Evolutionary conservation across 2,797 vertebrate genomes (phyloP), one percentile per base, ranked within the genome.

Genomic region (Oreochromis mossambicus): DNA sequence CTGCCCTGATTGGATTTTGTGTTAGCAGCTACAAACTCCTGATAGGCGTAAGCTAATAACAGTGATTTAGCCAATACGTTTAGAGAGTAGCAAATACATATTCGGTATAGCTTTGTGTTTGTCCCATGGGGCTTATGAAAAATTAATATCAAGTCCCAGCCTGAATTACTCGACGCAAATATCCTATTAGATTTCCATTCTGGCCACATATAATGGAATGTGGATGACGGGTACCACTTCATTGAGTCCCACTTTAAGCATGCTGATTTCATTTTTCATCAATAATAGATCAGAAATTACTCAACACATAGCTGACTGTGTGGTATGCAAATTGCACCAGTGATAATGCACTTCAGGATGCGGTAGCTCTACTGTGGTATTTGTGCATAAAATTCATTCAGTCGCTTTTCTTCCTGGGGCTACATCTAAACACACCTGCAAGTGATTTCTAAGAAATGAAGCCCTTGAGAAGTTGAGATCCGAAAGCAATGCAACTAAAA

Each of bases 211-310:
- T 86, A 87, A 88, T 91, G 84, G 61, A 58, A 82, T 80, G 52
- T 77, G 79, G 82, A 89, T 87, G 81, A 77, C 51, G 63, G 56
- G 38, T 15, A 46, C 77, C 63, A 82, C 77, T 78, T 87, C 81
- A 88, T 75, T 77, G 85, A 83, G 21, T 83, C 58, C 54, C 81
- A 86, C 81, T 92, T 89, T 78, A 86, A 26, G 43, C 63, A 15
- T 70, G 54, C 43, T 84, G 83, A 85, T 87, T 90, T 83, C 7
- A 79, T 91, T 88, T 89, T 85, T 68, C 73, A 87, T 86, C 82
- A 88, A 83, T 90, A 92, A 91, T 87, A 80, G 78, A 78, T 87
- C 43, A 85, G 83, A 75, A 86, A 91, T 88, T 86, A 88, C 81
- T 88, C 34, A n/a, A 66, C 78, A 50, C 52, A 61, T 32, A 51